phyloP scores from a whole-genome alignment of 2,797 vertebrate genomes.

The Tarsius wallacei region DNA sequence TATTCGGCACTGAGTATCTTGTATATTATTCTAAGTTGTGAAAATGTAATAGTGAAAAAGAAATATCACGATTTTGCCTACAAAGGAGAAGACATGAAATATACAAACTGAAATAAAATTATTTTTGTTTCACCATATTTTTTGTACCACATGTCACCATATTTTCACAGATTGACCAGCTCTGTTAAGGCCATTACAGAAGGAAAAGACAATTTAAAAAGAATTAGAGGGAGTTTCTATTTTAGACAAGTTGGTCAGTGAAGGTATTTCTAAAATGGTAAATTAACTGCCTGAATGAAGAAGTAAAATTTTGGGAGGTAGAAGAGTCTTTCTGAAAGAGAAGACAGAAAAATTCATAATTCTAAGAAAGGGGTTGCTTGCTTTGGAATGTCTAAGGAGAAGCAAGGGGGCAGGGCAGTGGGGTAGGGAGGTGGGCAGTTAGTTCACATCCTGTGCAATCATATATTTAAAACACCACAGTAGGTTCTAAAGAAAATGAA shows the following conservation, averaged over 20 bases:
- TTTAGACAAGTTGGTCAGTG: neutral
- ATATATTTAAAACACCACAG: too few relatives aligned
- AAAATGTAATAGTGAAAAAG: neutral
- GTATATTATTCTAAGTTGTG: neutral
- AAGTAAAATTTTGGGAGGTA: neutral
- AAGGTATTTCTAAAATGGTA: neutral
- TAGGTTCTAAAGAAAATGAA: too few relatives aligned
- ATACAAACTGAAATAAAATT: neutral
- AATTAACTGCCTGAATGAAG: neutral
- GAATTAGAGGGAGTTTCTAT: accelerated
- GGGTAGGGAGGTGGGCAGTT: too few relatives aligned
- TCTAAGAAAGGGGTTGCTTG: neutral
- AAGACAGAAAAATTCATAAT: neutral
- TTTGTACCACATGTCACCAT: too few relatives aligned
- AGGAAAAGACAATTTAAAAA: neutral
- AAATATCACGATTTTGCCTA: neutral
- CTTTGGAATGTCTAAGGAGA: neutral
- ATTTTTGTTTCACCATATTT: too few relatives aligned
- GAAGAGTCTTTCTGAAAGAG: neutral
- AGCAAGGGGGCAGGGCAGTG: too few relatives aligned
- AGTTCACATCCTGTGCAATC: neutral
- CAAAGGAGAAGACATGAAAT: neutral
- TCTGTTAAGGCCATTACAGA: neutral
- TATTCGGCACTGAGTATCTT: neutral
- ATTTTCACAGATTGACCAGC: too few relatives aligned